phyloP scores from a whole-genome alignment of 1,140 invertebrate species.

The Trinorchestia longiramus region DNA sequence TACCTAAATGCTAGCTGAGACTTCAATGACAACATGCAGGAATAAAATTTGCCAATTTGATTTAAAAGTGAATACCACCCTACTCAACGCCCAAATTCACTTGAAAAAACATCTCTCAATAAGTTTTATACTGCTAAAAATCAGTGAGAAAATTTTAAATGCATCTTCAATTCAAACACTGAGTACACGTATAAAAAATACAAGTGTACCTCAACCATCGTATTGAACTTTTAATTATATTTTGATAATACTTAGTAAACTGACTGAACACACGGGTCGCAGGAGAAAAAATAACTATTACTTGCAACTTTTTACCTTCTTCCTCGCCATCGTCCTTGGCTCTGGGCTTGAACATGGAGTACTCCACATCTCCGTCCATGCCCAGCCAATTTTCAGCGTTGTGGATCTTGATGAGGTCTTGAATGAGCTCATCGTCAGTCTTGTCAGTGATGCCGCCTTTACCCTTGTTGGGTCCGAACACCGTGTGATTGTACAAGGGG shows the following conservation, averaged over 20 bases:
- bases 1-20: no score
- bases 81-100: neutral
- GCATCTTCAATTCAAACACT: neutral
- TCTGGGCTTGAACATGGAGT: conserved; percentile 80
- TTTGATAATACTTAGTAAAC: neutral
- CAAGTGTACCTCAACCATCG: neutral
- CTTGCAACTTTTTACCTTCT: conserved; percentile 60
- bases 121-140: neutral
- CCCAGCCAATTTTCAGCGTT: conserved; percentile 94
- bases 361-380: conserved; percentile 88
- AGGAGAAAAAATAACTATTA: neutral
- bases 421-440: conserved; percentile 88
- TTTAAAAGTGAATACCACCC: neutral
- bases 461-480: conserved; percentile 91
- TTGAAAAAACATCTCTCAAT: neutral
- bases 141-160: neutral
- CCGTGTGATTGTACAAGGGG: conserved; percentile 92
- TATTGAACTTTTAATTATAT: neutral
- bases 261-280: neutral
- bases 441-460: conserved; percentile 93
- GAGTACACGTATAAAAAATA: neutral
- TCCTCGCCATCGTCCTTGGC: conserved; percentile 78
- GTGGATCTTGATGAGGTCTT: conserved; percentile 90
- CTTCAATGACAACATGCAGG: neutral
- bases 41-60: neutral